A percentile compares a stretch with the other conserved stretches of the same genome.
Evolutionary conservation across 2,797 vertebrate genomes (phyloP).

Genomic region (Falco naumanni): DNA sequence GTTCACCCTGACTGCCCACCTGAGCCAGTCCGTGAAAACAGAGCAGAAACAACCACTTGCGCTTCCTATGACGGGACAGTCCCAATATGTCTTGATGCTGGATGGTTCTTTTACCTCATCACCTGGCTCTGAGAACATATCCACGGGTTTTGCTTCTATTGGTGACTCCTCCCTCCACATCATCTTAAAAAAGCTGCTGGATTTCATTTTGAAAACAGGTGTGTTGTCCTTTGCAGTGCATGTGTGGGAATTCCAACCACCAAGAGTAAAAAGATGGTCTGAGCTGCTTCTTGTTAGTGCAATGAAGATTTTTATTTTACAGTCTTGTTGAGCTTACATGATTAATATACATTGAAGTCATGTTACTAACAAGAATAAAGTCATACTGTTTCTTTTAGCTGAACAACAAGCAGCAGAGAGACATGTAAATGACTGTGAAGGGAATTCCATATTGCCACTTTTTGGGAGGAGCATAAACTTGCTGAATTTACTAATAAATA

Average conservation of each 20-base stretch:
- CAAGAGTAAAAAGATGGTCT: background rate
- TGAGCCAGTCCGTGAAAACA: slow-evolving; percentile 92
- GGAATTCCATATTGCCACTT: background rate
- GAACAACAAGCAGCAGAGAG: background rate
- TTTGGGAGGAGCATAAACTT: background rate
- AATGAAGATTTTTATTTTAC: background rate
- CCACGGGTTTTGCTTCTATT: slow-evolving; percentile 88
- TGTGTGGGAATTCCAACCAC: background rate
- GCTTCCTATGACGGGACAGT: slow-evolving; percentile 74
- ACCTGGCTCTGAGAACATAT: slow-evolving; percentile 60
- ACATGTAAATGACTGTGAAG: background rate
- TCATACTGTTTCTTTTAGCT: background rate
- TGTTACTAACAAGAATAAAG: background rate
- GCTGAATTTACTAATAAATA: background rate
- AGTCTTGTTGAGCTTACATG: background rate
- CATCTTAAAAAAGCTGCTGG: slow-evolving; percentile 93
- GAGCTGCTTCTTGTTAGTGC: background rate
- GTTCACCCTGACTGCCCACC: slow-evolving; percentile 94
- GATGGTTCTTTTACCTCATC: slow-evolving; percentile 71
- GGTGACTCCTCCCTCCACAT: slow-evolving; percentile 96
- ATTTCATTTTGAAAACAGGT: slow-evolving; percentile 98
- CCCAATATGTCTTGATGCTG: slow-evolving; percentile 72
- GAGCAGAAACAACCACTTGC: slow-evolving; percentile 90
- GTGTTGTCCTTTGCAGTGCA: background rate
- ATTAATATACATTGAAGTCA: background rate